phyloP scores from a whole-genome alignment of 2,797 vertebrate genomes.

The Leptodactylus fallax region DNA sequence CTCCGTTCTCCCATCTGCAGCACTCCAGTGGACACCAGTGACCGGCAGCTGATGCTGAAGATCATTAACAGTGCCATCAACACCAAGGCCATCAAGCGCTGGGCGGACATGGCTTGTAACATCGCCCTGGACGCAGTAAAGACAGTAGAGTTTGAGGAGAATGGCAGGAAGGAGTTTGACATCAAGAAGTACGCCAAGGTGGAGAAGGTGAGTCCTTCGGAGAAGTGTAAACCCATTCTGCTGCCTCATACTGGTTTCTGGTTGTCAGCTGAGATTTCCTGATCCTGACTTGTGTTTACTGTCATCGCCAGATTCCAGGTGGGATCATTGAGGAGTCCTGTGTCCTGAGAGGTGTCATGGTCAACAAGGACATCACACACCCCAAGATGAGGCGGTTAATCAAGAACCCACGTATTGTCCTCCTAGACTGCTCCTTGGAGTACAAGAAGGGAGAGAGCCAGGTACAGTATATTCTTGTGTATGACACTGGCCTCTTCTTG shows the following conservation, averaged over 20 bases:
- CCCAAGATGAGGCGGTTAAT: constrained; percentile 89
- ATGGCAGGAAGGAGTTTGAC: constrained; percentile 92
- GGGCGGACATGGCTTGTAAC: constrained; percentile 88
- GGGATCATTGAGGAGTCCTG: constrained; percentile 91
- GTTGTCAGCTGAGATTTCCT: neutral
- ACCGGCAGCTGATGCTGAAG: constrained; percentile 89
- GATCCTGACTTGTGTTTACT: neutral
- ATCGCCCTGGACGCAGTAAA: constrained; percentile 91
- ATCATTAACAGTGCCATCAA: constrained; percentile 93
- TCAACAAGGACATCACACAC: constrained; percentile 95
- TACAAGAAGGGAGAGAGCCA: constrained; percentile 99
- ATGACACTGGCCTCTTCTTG: too few species aligned
- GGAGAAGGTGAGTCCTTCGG: constrained; percentile 83
- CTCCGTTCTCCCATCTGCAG: constrained; percentile 69
- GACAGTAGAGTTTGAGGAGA: constrained; percentile 91
- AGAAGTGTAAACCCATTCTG: too few species aligned
- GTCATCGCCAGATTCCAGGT: constrained; percentile 85
- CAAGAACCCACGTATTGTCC: constrained; percentile 88
- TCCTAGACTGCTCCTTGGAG: constrained; percentile 94
- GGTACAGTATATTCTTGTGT: constrained; percentile 79
- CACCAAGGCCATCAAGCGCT: constrained; percentile 90
- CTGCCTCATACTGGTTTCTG: neutral
- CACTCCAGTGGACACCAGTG: constrained; percentile 83
- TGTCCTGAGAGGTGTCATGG: constrained; percentile 91
- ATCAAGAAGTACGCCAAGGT: constrained; percentile 96